Evolutionary conservation across 2,113 vertebrate genomes (phyloP).

Genomic region (Struthidea cinerea): DNA sequence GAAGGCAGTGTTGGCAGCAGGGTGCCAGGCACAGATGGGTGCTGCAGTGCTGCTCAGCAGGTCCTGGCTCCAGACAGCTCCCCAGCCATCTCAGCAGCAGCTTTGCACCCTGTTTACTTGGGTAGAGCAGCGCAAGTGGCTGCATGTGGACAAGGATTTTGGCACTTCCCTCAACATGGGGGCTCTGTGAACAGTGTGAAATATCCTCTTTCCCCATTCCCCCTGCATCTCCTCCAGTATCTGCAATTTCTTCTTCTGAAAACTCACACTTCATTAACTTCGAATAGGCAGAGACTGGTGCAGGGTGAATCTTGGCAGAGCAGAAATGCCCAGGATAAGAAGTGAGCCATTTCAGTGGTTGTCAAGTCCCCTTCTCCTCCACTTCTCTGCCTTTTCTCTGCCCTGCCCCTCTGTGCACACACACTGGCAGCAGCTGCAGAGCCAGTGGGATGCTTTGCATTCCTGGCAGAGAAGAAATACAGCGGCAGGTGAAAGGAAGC

Average conservation of each 20-base stretch:
- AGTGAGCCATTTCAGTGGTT: neutral
- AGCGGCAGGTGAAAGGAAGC: slow-evolving; percentile 57
- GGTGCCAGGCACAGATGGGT: neutral
- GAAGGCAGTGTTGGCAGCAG: neutral
- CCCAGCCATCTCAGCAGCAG: neutral
- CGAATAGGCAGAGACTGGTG: neutral
- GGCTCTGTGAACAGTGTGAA: neutral
- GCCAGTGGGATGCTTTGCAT: slow-evolving; percentile 24
- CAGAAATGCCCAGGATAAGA: neutral
- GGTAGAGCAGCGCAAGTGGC: neutral
- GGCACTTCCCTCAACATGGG: rapidly evolving
- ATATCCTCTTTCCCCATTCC: neutral
- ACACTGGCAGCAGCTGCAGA: slow-evolving; percentile 38
- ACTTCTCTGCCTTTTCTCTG: neutral
- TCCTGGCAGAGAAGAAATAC: slow-evolving; percentile 42
- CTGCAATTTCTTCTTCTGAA: neutral
- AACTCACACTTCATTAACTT: neutral
- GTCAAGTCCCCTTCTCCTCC: neutral
- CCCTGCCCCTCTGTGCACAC: neutral
- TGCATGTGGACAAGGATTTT: neutral
- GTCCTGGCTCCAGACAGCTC: neutral
- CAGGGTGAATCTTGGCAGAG: neutral
- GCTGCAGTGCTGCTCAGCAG: neutral
- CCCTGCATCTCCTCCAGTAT: neutral
- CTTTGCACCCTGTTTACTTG: neutral